Evolutionary conservation across 2,797 vertebrate species (phyloP), one percentile per base, ranked within the genome.

Genomic region (Danio kyathit): DNA sequence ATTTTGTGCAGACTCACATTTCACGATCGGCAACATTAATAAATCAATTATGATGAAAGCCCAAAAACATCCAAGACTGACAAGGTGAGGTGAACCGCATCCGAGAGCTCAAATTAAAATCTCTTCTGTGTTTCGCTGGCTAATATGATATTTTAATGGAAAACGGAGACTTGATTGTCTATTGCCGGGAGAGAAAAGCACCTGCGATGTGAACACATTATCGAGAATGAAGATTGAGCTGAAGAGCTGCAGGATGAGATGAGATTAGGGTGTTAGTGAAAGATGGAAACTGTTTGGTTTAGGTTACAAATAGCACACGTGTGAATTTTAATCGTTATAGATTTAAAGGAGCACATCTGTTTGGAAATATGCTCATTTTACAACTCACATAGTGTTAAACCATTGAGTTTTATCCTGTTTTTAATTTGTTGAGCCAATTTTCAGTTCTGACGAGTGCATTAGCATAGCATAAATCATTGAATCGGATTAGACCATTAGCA

Each of bases 111-210:
- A 75, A 79, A 83, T 83, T 79, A 72, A 79, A 81, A 74, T 79
- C 70, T 61, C 71, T 52, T 76, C 52, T 67, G 46, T 73, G 75
- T 65, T 73, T 76, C 65, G 44, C 69, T 43, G 65, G 65, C 54
- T 75, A 83, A 79, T 77, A 75, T 79, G 40, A 86, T 81, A 67
- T 79, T 81, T 81, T 66, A 86, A 83, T 86, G 72, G 74, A 83
- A 82, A 82, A 19, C 29, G 41, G 52, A 79, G 80, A 43, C 70
- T 19, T 54, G 63, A 74, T 67, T 81, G 74, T 74, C 11, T 56
- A 63, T 63, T 74, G 78, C 63, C 78, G 59, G 64, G 12, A 44
- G 69, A 74, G 69, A 65, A 75, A 81, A 81, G 59, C 57, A 21
- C 49, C 59, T 74, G 71, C 51, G 57, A 66, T 71, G 52, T 51